A percentile compares a stretch with the other conserved stretches of the same genome.
Conservation (phyloP, 2,888 invertebrate genomes). For the Sialis lutaria region DNA sequence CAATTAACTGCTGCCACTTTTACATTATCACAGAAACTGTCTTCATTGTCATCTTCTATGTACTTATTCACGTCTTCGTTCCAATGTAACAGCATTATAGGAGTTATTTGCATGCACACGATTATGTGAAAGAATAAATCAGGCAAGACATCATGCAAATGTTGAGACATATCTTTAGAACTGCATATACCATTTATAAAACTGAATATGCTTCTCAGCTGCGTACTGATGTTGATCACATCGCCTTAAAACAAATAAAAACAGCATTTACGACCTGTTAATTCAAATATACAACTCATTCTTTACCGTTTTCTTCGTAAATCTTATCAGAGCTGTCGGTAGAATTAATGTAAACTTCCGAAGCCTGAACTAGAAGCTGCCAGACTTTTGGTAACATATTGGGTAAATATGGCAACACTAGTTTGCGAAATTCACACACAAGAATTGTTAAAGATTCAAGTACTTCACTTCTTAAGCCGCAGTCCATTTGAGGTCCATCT, state of each 20-base stretch:
- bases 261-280: not conserved
- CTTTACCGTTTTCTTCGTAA: not conserved
- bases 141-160: not conserved
- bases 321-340: not conserved
- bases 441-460: not conserved
- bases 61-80: slow-evolving; percentile 1
- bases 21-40: slow-evolving; percentile 1
- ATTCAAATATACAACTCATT: not conserved
- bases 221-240: not conserved
- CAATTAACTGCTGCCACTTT: not conserved
- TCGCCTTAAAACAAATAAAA: not conserved
- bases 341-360: not conserved
- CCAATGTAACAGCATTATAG: not conserved
- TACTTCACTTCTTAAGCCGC: not conserved
- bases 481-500: not conserved
- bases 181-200: not conserved
- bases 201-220: not conserved
- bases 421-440: not conserved
- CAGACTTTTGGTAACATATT: slow-evolving; percentile 2
- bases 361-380: slow-evolving; percentile 1
- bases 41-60: slow-evolving; percentile 3
- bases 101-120: slow-evolving; percentile 3
- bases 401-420: not conserved
- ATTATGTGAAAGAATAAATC: slow-evolving; percentile 2
- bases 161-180: not conserved